Base-by-base conservation (phyloP, 2,888 invertebrate genomes). In the Euplagia quadripunctaria region DNA sequence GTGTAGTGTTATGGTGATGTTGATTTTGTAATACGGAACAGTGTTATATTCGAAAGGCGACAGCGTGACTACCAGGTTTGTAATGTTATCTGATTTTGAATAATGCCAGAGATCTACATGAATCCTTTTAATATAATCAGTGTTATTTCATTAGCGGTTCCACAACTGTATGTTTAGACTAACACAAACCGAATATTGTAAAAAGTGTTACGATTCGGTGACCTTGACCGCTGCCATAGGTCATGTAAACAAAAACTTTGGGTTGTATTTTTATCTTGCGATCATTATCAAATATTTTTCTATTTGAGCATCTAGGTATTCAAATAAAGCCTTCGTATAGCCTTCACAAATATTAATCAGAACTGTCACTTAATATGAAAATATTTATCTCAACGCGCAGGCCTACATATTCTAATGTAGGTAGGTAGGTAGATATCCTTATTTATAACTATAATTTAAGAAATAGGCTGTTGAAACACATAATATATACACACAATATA, bases 1-100 rank as follows among this genome's bases (percentile, higher is more conserved):
- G 88, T 89, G 88, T 89, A 86, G 88, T 91, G 91, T 82, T 84
- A 80, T 85, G 83, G 88, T 90, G 89, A 90, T 89, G 87, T 88
- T 88, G 80, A 78, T 77, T 82, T 76, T 78, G 76, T 77, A 74
- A 74, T 79, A 74, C 76, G 74, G 82, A 61, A 61, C 72, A 71
- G 81, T 84, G 85, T 87, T 85, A 79, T 20, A 77, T 66, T 83
- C 73, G 75, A 75, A 79, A 77, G 77, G 65, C 75, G 79, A 74
- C 81, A 80, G 82, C 83, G 78, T 72, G 70, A 79, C 77, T 75
- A 85, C 76, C 81, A 90, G 90, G 91, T 91, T 86, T 82, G 91
- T 89, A 74, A 75, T 46, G 20, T 31, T 58, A 71, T 63, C 65
- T 70, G 14, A 73, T 55, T 64, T 9, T 66, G 52, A 76, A 75